Evolutionary conservation across 2,113 vertebrate species (phyloP).

Genomic region (Eulacestoma nigropectus): DNA sequence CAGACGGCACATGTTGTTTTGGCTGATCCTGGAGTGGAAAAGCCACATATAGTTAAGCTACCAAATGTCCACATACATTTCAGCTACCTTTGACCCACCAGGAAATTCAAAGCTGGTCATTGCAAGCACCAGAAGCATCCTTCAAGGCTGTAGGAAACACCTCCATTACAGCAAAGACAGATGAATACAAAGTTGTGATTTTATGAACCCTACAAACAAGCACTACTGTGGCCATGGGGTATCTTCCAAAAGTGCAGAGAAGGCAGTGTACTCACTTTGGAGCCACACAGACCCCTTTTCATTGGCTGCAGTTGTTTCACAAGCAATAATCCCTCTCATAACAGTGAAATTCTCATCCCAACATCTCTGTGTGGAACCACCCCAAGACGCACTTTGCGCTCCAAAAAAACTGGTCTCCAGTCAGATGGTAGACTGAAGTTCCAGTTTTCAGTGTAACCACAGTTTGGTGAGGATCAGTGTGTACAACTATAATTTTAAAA

Average conservation of each 20-base stretch:
- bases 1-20: background rate
- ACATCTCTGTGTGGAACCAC: background rate
- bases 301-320: background rate
- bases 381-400: background rate
- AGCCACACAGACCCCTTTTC: background rate
- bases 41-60: background rate
- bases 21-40: background rate
- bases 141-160: background rate
- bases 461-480: background rate
- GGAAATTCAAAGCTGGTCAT: background rate
- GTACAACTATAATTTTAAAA: background rate
- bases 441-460: background rate
- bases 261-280: background rate
- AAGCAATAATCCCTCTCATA: background rate
- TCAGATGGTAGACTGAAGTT: background rate
- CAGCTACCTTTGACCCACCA: background rate
- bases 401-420: background rate
- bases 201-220: background rate
- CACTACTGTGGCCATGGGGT: background rate
- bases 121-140: background rate
- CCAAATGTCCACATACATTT: background rate
- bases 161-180: background rate
- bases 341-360: background rate
- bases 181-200: background rate
- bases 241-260: background rate